These are phyloP conservation scores for Drosophila yakuba DNA, from an alignment of 1,140 invertebrate genomes.

Conservation along the genomic window DNA sequence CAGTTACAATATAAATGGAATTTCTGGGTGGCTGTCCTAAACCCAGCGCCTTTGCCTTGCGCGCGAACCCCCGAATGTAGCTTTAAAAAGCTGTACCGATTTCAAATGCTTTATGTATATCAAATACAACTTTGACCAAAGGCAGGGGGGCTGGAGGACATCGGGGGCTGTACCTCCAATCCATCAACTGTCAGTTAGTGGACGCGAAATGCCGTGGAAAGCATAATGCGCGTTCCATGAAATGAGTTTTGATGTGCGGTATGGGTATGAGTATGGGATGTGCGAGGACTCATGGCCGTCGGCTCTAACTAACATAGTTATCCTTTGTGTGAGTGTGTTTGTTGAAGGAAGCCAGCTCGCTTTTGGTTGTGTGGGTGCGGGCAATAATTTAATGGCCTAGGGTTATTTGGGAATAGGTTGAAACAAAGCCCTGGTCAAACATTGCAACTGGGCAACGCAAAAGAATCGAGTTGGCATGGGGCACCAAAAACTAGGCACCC, in stretches of 20 bases:
- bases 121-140: slow-evolving; percentile 59
- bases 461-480: neutral
- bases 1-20: slow-evolving; percentile 78
- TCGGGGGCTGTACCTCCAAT: slow-evolving; percentile 36
- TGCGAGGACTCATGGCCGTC: slow-evolving; percentile 44
- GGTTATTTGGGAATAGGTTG: slow-evolving; percentile 59
- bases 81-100: slow-evolving; percentile 51
- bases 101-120: slow-evolving; percentile 49
- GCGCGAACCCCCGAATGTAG: slow-evolving; percentile 42
- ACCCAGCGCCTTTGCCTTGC: slow-evolving; percentile 48
- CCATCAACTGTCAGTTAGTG: slow-evolving; percentile 68
- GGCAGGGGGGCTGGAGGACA: neutral
- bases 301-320: slow-evolving; percentile 47
- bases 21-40: slow-evolving; percentile 58
- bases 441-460: slow-evolving; percentile 17
- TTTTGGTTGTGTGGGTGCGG: slow-evolving; percentile 23
- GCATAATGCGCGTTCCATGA: slow-evolving; percentile 77
- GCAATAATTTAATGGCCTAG: slow-evolving; percentile 58
- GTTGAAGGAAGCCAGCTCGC: neutral
- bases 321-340: slow-evolving; percentile 24
- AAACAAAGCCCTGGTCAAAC: slow-evolving; percentile 59
- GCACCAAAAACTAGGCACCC: slow-evolving; percentile 30
- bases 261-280: slow-evolving; percentile 26
- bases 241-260: slow-evolving; percentile 77
- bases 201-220: slow-evolving; percentile 77